These are phyloP conservation scores for Bembecia ichneumoniformis DNA, from an alignment of 2,888 invertebrate species.

Conservation along the genomic window DNA sequence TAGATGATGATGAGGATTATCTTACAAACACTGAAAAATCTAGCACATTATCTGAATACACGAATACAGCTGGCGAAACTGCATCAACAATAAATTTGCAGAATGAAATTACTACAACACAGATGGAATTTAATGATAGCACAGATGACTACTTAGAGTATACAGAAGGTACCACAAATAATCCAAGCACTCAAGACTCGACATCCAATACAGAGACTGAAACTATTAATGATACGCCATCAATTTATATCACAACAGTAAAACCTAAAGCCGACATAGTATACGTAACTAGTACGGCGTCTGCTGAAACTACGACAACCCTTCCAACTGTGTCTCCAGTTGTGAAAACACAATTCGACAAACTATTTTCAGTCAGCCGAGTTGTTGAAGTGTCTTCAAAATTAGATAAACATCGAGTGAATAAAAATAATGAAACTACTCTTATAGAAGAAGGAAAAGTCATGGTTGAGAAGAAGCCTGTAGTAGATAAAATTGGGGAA, in stretches of 20 bases:
- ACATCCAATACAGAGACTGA: conserved; percentile 26
- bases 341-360: conserved; percentile 68
- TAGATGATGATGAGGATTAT: conserved; percentile 51
- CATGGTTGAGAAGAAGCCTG: conserved; percentile 73
- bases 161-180: conserved; percentile 36
- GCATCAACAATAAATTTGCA: conserved; percentile 33
- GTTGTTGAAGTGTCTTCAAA: conserved; percentile 79
- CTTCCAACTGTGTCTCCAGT: conserved; percentile 36
- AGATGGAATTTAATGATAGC: conserved; percentile 45
- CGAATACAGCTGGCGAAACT: conserved; percentile 24
- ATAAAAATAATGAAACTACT: conserved; percentile 69
- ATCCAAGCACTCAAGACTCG: conserved; percentile 36
- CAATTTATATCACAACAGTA: conserved; percentile 4
- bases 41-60: conserved; percentile 25
- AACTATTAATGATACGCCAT: conserved; percentile 4
- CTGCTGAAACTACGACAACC: conserved; percentile 32
- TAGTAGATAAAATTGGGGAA: conserved; percentile 77
- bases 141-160: conserved; percentile 56
- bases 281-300: conserved; percentile 12
- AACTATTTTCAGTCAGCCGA: conserved; percentile 78
- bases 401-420: conserved; percentile 71
- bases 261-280: conserved; percentile 5
- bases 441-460: conserved; percentile 66
- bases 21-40: conserved; percentile 39
- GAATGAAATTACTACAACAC: conserved; percentile 33